Evolutionary conservation across 53 echinoderm and acorn worm species (phyloP), one percentile per base, ranked within the genome.

Genomic region (Patiria pectinifera): DNA sequence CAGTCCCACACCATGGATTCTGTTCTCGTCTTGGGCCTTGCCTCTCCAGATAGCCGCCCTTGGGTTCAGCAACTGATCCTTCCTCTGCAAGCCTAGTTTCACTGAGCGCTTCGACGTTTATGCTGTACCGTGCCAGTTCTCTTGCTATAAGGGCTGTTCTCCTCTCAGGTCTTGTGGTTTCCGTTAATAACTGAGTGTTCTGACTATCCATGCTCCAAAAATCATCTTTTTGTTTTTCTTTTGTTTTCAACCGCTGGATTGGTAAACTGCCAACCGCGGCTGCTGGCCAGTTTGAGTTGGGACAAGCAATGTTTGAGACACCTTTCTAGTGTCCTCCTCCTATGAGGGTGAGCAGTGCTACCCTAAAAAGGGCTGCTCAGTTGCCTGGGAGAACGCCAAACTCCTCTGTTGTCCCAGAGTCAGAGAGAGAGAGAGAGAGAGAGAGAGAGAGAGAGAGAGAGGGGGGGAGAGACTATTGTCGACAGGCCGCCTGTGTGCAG

Each of bases 21-120:
- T n/a, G 8, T 24, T 11, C 80, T 87, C 88, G 21, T 45, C 49
- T 9, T 21, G 6, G 21, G n/a, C 45, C 21, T 59, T 72, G 16
- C 88, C 88, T 21, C 53, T 87, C 88, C 88, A 87, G 35, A 35
- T 66, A 86, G 24, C 86, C 86, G 4, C n/a, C 45, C 4, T 48
- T 35, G 4, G 21, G 13, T 26, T 86, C 86, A 19, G n/a, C 14
- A 4, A 86, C 66, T 2, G 35, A 35, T 35, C 35, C 35, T 35
- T 35, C 35, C 35, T 35, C 35, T 35, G 35, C 35, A 35, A 35
- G 35, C 35, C 35, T 35, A 35, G 35, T 35, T 35, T 35, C 35
- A 35, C 35, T 35, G 35, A 35, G 35, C 35, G 35, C 35, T 35
- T 35, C 35, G 35, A 35, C 35, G 35, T 35, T 35, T 35, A 35